Conservation (phyloP, 2,113 vertebrate species). For the Dicaeum eximium region DNA sequence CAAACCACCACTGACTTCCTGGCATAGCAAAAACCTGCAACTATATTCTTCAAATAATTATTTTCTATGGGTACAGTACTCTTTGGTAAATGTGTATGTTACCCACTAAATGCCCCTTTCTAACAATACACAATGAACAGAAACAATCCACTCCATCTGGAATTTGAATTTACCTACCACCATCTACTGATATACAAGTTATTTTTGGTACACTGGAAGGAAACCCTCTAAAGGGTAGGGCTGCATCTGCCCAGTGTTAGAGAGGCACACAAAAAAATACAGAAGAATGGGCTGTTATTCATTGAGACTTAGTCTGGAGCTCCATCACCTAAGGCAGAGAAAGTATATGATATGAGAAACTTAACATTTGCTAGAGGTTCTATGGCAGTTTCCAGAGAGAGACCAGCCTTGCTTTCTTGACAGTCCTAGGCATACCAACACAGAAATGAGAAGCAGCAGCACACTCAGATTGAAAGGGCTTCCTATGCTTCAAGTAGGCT, state of each 20-base stretch:
- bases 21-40: background rate
- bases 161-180: background rate
- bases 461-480: background rate
- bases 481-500: background rate
- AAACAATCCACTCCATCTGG: background rate
- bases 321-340: background rate
- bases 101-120: background rate
- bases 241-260: background rate
- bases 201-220: background rate
- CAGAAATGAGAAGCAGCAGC: background rate
- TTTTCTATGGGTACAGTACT: conserved; percentile 68
- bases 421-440: background rate
- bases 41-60: conserved; percentile 68
- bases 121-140: background rate
- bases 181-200: background rate
- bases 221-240: background rate
- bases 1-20: background rate
- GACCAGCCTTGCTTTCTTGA: background rate
- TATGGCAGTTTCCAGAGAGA: background rate
- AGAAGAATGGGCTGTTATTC: background rate
- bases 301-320: background rate
- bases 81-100: background rate
- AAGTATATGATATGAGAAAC: background rate
- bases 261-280: background rate
- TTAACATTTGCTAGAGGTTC: background rate